These are phyloP conservation scores for Polymixis flavicincta DNA, from an alignment of 2,888 invertebrate species.

Conservation along the genomic window DNA sequence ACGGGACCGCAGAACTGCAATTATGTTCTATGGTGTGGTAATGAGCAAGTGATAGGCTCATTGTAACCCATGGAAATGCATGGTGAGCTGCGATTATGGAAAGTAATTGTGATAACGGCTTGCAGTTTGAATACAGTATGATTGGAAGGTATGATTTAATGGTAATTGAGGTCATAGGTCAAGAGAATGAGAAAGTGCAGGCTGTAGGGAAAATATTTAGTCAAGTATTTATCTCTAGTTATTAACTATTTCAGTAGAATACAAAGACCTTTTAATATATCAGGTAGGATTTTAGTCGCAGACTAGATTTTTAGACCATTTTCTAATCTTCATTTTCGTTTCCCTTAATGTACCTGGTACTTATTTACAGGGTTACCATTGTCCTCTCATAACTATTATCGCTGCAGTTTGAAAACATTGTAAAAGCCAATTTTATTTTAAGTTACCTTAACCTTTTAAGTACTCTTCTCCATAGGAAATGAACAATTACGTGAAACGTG, in stretches of 20 bases:
- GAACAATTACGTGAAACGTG: too few species aligned
- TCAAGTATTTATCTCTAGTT: constrained; percentile 8
- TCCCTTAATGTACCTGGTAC: too few species aligned
- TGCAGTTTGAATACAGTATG: constrained; percentile 52
- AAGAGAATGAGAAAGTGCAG: constrained; percentile 36
- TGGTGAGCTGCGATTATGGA: constrained; percentile 44
- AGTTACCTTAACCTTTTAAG: too few species aligned
- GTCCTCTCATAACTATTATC: too few species aligned
- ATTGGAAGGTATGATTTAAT: constrained; percentile 46
- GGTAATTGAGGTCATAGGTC: constrained; percentile 38
- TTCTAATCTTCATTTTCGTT: too few species aligned
- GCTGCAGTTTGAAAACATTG: too few species aligned
- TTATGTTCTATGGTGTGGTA: constrained; percentile 67
- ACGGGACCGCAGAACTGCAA: constrained; percentile 66
- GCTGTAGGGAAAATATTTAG: constrained; percentile 14
- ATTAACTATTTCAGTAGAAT: neutral
- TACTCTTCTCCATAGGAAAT: too few species aligned
- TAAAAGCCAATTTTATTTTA: too few species aligned
- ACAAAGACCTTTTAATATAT: constrained; percentile 1
- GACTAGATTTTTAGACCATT: too few species aligned
- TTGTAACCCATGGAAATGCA: constrained; percentile 57
- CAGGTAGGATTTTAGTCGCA: neutral
- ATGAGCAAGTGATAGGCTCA: constrained; percentile 65
- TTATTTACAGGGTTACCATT: too few species aligned
- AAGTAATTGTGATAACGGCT: constrained; percentile 48